Evolutionary conservation across 1,140 invertebrate species (phyloP).

Genomic region (Leptoteleia sp.): DNA sequence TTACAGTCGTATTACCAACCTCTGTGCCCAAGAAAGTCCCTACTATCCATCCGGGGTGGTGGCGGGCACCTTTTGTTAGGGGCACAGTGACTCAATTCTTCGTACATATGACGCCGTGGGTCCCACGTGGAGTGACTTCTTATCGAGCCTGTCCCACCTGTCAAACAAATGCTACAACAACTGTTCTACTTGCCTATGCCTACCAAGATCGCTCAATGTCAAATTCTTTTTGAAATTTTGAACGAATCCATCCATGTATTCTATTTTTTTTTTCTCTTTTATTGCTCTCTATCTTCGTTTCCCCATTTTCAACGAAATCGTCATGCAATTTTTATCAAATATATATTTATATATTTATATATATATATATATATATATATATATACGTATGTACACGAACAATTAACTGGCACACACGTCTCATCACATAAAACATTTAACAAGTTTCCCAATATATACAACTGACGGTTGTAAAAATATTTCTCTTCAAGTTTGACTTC

Average conservation of each 20-base stretch:
- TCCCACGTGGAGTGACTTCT: constrained; percentile 92
- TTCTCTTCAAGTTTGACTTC: neutral
- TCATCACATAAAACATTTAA: constrained; percentile 1
- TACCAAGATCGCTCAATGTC: constrained; percentile 73
- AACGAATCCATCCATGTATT: too few species aligned
- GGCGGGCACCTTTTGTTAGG: constrained; percentile 80
- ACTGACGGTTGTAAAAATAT: neutral
- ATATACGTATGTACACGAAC: constrained; percentile 16
- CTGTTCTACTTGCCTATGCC: constrained; percentile 76
- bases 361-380: too few species aligned
- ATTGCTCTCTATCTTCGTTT: too few species aligned
- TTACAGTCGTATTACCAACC: constrained; percentile 76
- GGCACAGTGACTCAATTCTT: constrained; percentile 86
- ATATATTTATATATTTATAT: too few species aligned
- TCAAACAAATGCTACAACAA: constrained; percentile 80
- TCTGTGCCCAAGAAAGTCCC: constrained; percentile 77
- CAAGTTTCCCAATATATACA: neutral
- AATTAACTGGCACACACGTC: constrained; percentile 3
- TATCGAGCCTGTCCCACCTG: constrained; percentile 81
- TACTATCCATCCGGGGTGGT: constrained; percentile 81
- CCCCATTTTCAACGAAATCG: constrained; percentile 22
- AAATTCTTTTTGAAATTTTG: neutral
- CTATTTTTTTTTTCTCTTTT: too few species aligned
- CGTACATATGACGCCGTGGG: constrained; percentile 91
- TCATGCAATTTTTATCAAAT: constrained; percentile 14